Evolutionary conservation across 2,797 vertebrate genomes (phyloP).

Genomic region (Semotilus atromaculatus): DNA sequence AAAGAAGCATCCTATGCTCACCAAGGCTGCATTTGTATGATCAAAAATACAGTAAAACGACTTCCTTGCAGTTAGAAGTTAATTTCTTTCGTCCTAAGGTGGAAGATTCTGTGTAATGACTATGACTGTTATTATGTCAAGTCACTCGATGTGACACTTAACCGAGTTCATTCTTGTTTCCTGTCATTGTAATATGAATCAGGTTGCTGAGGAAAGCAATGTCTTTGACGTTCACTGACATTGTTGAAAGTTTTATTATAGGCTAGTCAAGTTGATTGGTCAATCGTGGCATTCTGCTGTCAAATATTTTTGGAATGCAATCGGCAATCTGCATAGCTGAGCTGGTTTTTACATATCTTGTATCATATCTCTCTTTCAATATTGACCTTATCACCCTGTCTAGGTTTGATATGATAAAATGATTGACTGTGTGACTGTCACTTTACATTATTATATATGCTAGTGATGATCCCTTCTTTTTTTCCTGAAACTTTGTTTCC

Average conservation of each 20-base stretch:
- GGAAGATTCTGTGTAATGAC: conserved; percentile 4
- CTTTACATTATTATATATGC: neutral
- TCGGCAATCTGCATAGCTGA: no score
- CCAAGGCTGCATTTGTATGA: neutral
- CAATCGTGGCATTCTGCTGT: neutral
- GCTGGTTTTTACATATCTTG: neutral
- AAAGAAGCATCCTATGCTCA: neutral
- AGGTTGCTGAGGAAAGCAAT: neutral
- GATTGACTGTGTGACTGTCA: neutral
- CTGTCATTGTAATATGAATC: conserved; percentile 9
- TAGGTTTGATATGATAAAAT: neutral
- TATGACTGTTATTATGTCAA: neutral
- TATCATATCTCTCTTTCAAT: conserved; percentile 6
- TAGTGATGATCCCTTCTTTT: neutral
- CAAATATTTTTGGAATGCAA: neutral
- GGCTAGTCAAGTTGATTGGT: neutral
- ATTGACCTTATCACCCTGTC: neutral
- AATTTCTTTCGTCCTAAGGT: neutral
- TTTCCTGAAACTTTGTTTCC: neutral
- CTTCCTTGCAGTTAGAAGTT: neutral
- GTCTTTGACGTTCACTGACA: neutral
- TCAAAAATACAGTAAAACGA: neutral
- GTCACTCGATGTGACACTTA: neutral
- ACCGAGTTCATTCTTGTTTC: conserved; percentile 13
- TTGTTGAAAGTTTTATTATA: neutral